These are phyloP conservation scores for Sapayoa aenigma DNA, from an alignment of 2,113 vertebrate genomes.

Conservation along the genomic window DNA sequence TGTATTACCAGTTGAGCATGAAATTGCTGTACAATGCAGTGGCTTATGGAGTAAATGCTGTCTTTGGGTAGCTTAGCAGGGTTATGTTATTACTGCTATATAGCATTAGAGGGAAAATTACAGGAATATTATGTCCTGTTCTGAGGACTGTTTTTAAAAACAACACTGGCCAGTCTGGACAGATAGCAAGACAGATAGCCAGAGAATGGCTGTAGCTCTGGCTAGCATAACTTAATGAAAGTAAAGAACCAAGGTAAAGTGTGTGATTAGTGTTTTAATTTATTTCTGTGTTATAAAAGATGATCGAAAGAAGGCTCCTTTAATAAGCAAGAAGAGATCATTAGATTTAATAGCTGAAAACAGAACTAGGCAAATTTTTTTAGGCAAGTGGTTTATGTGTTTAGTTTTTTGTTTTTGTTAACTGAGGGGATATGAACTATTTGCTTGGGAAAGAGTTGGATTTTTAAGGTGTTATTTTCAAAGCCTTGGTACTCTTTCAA, in stretches of 20 bases:
- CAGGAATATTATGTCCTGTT: conserved; percentile 3
- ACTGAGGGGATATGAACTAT: neutral
- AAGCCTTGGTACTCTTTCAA: neutral
- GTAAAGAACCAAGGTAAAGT: neutral
- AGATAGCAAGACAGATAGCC: neutral
- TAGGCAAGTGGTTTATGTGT: neutral
- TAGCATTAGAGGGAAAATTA: neutral
- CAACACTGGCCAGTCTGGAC: neutral
- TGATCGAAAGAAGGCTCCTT: neutral
- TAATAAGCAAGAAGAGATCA: neutral
- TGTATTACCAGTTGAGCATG: conserved; percentile 45
- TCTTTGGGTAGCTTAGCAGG: neutral
- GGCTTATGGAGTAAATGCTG: conserved; percentile 10
- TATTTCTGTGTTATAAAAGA: neutral
- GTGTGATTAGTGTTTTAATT: neutral
- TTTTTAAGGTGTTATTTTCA: neutral
- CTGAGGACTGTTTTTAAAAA: conserved; percentile 2
- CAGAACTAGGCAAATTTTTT: neutral
- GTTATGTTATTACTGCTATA: neutral
- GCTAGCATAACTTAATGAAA: neutral
- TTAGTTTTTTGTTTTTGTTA: neutral
- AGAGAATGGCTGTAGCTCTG: neutral
- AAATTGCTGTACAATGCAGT: conserved; percentile 18
- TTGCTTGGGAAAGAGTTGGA: neutral
- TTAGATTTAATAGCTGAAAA: neutral